phyloP scores from a whole-genome alignment of 2,797 vertebrate species.

The Serranus cabrilla region DNA sequence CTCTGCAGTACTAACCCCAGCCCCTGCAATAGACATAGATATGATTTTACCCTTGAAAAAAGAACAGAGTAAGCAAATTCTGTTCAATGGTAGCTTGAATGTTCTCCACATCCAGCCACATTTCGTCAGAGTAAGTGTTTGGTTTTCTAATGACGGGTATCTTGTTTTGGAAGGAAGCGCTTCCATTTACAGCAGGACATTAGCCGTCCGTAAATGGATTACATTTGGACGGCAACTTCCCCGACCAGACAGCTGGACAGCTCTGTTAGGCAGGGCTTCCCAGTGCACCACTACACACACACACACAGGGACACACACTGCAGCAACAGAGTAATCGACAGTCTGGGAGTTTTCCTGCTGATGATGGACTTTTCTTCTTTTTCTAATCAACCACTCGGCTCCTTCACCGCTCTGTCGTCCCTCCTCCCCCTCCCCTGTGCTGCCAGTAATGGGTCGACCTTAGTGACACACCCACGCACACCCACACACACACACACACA shows the following conservation, averaged over 20 bases:
- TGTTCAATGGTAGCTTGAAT: neutral
- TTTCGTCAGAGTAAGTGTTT: neutral
- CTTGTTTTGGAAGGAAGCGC: constrained; percentile 29
- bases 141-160: constrained; percentile 3
- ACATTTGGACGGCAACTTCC: constrained; percentile 41
- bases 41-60: neutral
- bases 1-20: neutral
- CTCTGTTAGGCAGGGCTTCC: constrained; percentile 44
- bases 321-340: constrained; percentile 49
- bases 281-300: constrained; percentile 45
- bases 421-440: constrained; percentile 8
- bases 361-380: constrained; percentile 66
- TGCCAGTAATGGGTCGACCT: constrained; percentile 25
- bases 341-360: constrained; percentile 70
- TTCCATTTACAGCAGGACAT: constrained; percentile 43
- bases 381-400: constrained; percentile 53
- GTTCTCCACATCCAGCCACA: neutral
- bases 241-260: constrained; percentile 27
- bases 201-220: constrained; percentile 57
- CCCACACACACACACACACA: neutral
- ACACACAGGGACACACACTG: constrained; percentile 37
- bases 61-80: neutral
- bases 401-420: constrained; percentile 21
- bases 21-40: neutral
- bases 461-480: constrained; percentile 26